Evolutionary conservation across 2,888 invertebrate species (phyloP).

Genomic region (Metalampra italica): DNA sequence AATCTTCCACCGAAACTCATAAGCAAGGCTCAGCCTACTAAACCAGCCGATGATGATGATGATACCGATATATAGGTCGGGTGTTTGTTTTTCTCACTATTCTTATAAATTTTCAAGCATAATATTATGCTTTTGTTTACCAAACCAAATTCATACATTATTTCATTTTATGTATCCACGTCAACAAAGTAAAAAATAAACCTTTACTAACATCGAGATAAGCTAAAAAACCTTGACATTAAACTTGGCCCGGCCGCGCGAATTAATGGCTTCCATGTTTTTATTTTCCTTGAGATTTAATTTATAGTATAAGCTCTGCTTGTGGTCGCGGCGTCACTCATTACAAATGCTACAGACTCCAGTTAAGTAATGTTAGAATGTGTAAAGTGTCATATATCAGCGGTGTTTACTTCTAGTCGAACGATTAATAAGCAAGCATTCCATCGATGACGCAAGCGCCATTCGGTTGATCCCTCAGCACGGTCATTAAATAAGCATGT

Average conservation of each 20-base stretch:
- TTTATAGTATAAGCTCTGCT: constrained; percentile 61
- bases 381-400: constrained; percentile 73
- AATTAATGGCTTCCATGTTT: constrained; percentile 79
- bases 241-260: constrained; percentile 76
- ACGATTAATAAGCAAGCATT: constrained; percentile 57
- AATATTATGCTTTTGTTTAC: background rate
- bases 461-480: constrained; percentile 23
- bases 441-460: constrained; percentile 48
- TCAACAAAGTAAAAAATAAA: constrained; percentile 64
- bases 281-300: constrained; percentile 78
- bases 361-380: constrained; percentile 67
- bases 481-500: constrained; percentile 16
- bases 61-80: no score
- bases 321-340: constrained; percentile 67
- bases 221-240: constrained; percentile 76
- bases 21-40: no score
- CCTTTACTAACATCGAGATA: constrained; percentile 73
- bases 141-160: background rate
- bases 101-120: no score
- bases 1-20: no score
- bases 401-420: constrained; percentile 53
- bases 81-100: no score
- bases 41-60: no score
- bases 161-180: constrained; percentile 53
- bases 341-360: constrained; percentile 65